Base-by-base conservation (phyloP, 2,888 invertebrate genomes). In the Drosophila infuscata region DNA sequence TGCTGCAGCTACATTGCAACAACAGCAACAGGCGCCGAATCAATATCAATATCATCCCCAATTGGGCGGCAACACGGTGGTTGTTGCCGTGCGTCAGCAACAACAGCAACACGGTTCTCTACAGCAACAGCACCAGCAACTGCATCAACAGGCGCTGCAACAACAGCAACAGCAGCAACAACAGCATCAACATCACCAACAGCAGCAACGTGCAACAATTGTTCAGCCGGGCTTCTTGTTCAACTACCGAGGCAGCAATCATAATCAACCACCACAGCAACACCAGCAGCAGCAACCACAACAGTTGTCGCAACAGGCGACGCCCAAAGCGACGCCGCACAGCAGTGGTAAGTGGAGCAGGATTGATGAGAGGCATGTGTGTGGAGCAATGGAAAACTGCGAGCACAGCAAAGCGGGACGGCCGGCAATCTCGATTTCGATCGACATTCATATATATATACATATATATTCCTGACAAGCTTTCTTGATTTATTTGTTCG, bases 81-180 rank as follows among this genome's bases (percentile, higher is more conserved):
- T 87, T 60, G 91, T 89, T 53, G 81, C 86, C 17, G 88, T 87
- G 52, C 81, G 87, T 5, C 87, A 89, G 32, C 84, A 88, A 36
- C 89, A 88, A 30, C 88, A 88, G 41, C 83, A 87, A 51, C 83
- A 81, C 66, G 75, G 63, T n/a, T 48, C 61, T 20, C 94, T 76
- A 94, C 94, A 91, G 93, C 94, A 92, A 91, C 94, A 54, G 25
- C 90, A 88, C 41, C 94, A 91, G 93, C 94, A 92, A 91, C 94
- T 53, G 20, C 90, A 86, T 29, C 79, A 87, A 36, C 82, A 89
- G 46, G 70, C 91, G 58, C 83, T 84, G 60, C 82, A 85, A 33
- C 88, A 88, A 66, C 71, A 71, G 1, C 67, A 60, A 33, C 81
- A 74, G 36, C 70, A 70, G 30, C 75, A 57, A 33, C 89, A 68